Evolutionary conservation across 2,113 vertebrate genomes (phyloP).

Genomic region (Physeter macrocephalus): DNA sequence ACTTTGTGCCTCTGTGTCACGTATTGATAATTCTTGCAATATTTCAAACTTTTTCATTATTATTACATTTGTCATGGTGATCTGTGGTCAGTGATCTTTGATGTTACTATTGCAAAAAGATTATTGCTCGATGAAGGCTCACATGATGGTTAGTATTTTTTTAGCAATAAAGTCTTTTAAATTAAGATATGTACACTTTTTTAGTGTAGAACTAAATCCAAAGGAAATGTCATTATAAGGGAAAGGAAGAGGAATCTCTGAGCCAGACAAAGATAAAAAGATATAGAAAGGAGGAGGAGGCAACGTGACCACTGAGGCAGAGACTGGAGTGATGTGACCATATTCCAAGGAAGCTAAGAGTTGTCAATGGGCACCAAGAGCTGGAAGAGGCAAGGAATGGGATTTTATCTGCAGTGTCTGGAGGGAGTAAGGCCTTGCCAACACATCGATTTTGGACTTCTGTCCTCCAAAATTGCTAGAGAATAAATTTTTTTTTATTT

Average conservation of each 20-base stretch:
- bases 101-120: too few species aligned
- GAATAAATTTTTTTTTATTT: neutral
- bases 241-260: neutral
- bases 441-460: neutral
- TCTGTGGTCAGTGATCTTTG: too few species aligned
- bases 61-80: too few species aligned
- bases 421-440: fast-evolving
- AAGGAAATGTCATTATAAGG: neutral
- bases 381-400: fast-evolving
- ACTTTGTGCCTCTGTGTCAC: too few species aligned
- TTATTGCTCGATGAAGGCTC: too few species aligned
- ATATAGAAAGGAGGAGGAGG: neutral
- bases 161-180: too few species aligned
- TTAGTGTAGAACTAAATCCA: neutral
- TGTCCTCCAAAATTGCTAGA: neutral
- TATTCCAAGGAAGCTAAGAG: too few species aligned
- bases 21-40: too few species aligned
- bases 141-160: too few species aligned
- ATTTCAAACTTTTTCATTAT: too few species aligned
- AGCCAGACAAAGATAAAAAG: neutral
- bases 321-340: neutral
- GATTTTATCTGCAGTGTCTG: neutral
- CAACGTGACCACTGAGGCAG: neutral
- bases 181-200: too few species aligned
- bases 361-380: neutral